A percentile compares a stretch with the other conserved stretches of the same genome.
phyloP scores from a whole-genome alignment of 2,888 invertebrate species.

The Archips xylosteana region DNA sequence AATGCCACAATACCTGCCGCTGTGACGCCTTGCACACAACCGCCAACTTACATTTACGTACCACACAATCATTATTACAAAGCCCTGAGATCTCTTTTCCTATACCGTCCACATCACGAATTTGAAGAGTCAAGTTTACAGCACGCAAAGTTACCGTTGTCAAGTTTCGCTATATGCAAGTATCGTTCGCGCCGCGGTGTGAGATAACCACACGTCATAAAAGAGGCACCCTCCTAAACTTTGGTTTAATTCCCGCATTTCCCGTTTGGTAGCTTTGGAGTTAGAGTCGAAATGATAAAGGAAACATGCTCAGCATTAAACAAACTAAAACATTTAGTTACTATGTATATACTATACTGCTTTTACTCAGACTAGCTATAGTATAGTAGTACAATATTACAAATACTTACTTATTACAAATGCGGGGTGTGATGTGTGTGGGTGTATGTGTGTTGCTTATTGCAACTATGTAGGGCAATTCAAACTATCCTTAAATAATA shows the following conservation, averaged over 20 bases:
- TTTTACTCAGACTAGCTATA: too few relatives aligned
- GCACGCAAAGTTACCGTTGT: constrained; percentile 54
- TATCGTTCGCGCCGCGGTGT: constrained; percentile 63
- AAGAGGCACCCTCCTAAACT: constrained; percentile 76
- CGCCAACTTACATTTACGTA: constrained; percentile 55
- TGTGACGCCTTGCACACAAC: constrained; percentile 56
- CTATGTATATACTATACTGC: too few relatives aligned
- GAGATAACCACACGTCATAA: constrained; percentile 82
- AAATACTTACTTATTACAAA: too few relatives aligned
- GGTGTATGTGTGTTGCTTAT: too few relatives aligned
- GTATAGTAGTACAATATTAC: too few relatives aligned
- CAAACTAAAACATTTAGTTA: background rate
- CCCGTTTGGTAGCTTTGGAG: constrained; percentile 53
- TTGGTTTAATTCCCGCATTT: constrained; percentile 75
- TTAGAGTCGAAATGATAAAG: constrained; percentile 32
- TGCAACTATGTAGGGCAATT: too few relatives aligned
- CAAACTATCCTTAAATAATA: too few relatives aligned
- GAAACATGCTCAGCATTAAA: constrained; percentile 16
- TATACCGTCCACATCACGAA: constrained; percentile 50
- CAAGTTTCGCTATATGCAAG: constrained; percentile 52
- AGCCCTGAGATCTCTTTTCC: constrained; percentile 56
- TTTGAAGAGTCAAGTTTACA: constrained; percentile 51
- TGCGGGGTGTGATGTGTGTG: too few relatives aligned
- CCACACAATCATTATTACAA: constrained; percentile 39
- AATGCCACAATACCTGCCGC: constrained; percentile 74